A percentile compares a stretch with the other conserved stretches of the same genome.
Conservation (phyloP, 2,113 vertebrate genomes). For the Euleptes europaea region DNA sequence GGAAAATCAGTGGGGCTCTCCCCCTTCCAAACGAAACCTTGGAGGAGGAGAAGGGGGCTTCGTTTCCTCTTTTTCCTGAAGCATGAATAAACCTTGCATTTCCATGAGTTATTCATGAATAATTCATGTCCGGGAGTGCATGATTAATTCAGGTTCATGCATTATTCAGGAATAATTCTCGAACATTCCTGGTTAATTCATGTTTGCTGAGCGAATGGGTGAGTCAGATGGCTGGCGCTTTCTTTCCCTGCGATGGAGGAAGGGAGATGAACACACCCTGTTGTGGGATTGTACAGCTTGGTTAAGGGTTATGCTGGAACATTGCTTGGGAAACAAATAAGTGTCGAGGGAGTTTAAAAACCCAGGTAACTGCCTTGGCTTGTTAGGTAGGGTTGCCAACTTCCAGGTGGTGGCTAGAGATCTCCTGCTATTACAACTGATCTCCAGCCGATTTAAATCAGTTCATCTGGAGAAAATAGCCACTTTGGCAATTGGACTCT, state of each 20-base stretch:
- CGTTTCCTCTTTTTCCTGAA: slow-evolving; percentile 50
- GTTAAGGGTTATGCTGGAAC: not conserved
- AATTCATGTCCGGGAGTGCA: slow-evolving; percentile 69
- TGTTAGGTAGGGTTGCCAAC: too few species aligned
- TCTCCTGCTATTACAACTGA: too few species aligned
- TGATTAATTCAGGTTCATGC: slow-evolving; percentile 76
- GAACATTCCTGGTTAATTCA: slow-evolving; percentile 77
- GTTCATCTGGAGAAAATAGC: too few species aligned
- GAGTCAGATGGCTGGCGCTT: slow-evolving; percentile 60
- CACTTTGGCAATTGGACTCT: too few species aligned
- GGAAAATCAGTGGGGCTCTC: slow-evolving; percentile 1
- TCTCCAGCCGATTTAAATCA: too few species aligned
- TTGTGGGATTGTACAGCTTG: not conserved
- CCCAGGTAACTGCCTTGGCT: too few species aligned
- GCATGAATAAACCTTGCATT: slow-evolving; percentile 77
- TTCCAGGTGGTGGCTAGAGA: too few species aligned
- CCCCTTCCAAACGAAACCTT: slow-evolving; percentile 38
- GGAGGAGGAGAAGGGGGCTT: not conserved
- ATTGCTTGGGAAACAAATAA: slow-evolving; percentile 9
- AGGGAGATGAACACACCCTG: not conserved
- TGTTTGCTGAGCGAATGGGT: slow-evolving; percentile 48
- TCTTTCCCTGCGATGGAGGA: slow-evolving; percentile 40
- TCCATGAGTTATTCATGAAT: slow-evolving; percentile 77
- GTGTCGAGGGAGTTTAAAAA: slow-evolving; percentile 1
- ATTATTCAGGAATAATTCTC: slow-evolving; percentile 75